Evolutionary conservation across 2,888 invertebrate genomes (phyloP).

Genomic region (Leucoma salicis): DNA sequence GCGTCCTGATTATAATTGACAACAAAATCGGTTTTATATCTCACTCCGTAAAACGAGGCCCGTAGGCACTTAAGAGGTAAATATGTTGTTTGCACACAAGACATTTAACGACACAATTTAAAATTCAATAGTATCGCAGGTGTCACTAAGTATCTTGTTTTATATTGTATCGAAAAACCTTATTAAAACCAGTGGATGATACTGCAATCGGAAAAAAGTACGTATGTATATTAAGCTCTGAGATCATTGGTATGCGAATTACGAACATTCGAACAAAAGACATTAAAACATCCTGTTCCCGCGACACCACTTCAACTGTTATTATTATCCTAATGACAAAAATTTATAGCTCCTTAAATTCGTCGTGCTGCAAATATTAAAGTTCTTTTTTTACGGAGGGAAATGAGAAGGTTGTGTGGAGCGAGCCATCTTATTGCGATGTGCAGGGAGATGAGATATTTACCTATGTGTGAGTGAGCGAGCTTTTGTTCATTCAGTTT

Average conservation of each 20-base stretch:
- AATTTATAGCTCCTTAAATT: constrained; percentile 79
- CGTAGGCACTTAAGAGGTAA: constrained; percentile 31
- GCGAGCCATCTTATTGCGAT: constrained; percentile 40
- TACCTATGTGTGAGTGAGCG: constrained; percentile 31
- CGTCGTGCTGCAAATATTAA: constrained; percentile 75
- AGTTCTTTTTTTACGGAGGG: constrained; percentile 46
- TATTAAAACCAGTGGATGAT: constrained; percentile 45
- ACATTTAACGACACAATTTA: constrained; percentile 43
- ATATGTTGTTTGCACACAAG: constrained; percentile 42
- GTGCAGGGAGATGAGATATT: constrained; percentile 34
- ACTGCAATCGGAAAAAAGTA: constrained; percentile 52
- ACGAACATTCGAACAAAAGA: constrained; percentile 74
- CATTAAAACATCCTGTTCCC: constrained; percentile 79
- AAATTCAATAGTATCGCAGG: constrained; percentile 44
- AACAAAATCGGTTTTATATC: constrained; percentile 28
- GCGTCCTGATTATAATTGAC: constrained; percentile 25
- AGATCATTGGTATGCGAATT: constrained; percentile 76
- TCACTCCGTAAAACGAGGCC: constrained; percentile 26
- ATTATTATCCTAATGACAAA: constrained; percentile 80
- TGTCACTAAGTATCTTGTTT: constrained; percentile 50
- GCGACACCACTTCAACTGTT: constrained; percentile 67
- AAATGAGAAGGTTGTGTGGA: constrained; percentile 37
- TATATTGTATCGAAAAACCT: constrained; percentile 49
- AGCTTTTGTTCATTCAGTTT: constrained; percentile 36
- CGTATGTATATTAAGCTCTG: constrained; percentile 45